Conservation (phyloP, 2,113 vertebrate genomes). For the Trichomycterus rosablanca region DNA sequence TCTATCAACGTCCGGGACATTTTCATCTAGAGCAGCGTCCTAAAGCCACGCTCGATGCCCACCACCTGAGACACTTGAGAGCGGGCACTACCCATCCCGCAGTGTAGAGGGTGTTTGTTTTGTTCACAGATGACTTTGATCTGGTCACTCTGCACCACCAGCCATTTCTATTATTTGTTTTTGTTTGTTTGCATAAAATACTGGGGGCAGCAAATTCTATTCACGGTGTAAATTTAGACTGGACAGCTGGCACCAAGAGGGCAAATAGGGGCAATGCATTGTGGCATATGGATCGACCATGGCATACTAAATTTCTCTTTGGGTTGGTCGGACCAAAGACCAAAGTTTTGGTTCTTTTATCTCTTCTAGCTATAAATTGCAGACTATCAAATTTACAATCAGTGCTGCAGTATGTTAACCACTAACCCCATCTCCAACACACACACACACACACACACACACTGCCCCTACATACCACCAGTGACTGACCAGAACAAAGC, state of each 20-base stretch:
- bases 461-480: too few relatives aligned
- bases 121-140: constrained; percentile 62
- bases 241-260: constrained; percentile 45
- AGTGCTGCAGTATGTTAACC: too few relatives aligned
- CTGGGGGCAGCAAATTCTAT: constrained; percentile 56
- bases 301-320: not conserved
- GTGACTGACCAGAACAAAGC: too few relatives aligned
- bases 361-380: too few relatives aligned
- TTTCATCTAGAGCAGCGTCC: constrained; percentile 57
- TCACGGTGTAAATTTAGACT: constrained; percentile 50
- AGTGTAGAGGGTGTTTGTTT: not conserved
- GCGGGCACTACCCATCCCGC: not conserved
- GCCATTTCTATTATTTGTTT: constrained; percentile 45
- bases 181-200: constrained; percentile 42
- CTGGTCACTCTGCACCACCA: constrained; percentile 63
- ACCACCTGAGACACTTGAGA: constrained; percentile 69
- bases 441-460: too few relatives aligned
- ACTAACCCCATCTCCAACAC: too few relatives aligned
- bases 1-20: constrained; percentile 65
- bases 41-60: constrained; percentile 55
- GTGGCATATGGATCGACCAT: not conserved
- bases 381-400: too few relatives aligned
- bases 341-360: too few relatives aligned
- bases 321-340: too few relatives aligned
- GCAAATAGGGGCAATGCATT: constrained; percentile 26